Base-by-base conservation (phyloP, 2,888 invertebrate genomes). In the Temnothorax ravouxi region DNA sequence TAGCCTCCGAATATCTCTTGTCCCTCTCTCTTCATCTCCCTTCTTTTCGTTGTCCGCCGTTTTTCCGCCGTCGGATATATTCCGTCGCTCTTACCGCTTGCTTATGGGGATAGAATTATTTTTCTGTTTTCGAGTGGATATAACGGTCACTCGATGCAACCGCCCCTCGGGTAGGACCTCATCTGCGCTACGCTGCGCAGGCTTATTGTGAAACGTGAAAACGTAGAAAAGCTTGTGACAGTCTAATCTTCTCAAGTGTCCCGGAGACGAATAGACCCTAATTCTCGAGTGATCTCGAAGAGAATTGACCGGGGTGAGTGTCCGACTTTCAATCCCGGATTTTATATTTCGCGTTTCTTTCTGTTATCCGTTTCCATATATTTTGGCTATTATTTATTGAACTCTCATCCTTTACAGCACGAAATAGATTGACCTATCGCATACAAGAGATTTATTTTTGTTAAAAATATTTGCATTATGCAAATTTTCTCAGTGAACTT, bases 101-200 rank as follows among this genome's bases (percentile, higher is more conserved):
- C 87, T 87, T 87, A 86, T 84, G 91, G 91, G 89, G 92, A 93
- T 91, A 92, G 93, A 94, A 94, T 94, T 94, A 94, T 94, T 94
- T 94, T 94, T 72, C 66, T 94, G 92, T 93, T 93, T 93, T 94
- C 94, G 91, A 94, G 94, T 94, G 94, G 94, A 93, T 94, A 94
- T 41, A 64, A 64, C 93, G 94, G 94, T 94, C 94, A 94, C 93
- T 94, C 94, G 93, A 93, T 93, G 92, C 91, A 86, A 81, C 88
- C 86, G 85, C 89, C 90, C 90, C 81, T 87, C 88, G 80, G 80
- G n/a, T 71, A 59, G 61, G 84, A 77, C 89, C 82, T 84, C 85
- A 80, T 76, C 67, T 47, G 72, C 29, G 67, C 21, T 71, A 76
- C 77, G 84, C 81, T 83, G 52, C 88, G 83, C 88, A 88, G 87